These are phyloP conservation scores for Heliothis virescens DNA, from an alignment of 1,140 invertebrate species.

Conservation along the genomic window DNA sequence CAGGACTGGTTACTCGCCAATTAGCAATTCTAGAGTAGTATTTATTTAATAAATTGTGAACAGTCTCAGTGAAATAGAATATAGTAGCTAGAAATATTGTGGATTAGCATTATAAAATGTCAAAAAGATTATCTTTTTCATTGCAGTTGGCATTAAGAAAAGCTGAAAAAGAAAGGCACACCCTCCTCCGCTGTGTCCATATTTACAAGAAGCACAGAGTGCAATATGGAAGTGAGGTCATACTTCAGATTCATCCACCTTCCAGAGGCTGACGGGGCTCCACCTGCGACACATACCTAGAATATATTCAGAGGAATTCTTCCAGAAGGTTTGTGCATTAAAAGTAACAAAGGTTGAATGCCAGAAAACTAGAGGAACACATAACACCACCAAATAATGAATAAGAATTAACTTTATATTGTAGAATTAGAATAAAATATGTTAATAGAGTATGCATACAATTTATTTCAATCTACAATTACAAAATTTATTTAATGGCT, in stretches of 20 bases:
- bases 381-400: slow-evolving; percentile 76
- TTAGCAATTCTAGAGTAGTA: too few species aligned
- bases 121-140: slow-evolving; percentile 50
- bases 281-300: slow-evolving; percentile 97
- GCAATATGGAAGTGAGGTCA: slow-evolving; percentile 98
- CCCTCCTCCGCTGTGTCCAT: slow-evolving; percentile 95
- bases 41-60: too few species aligned
- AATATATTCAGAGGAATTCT: slow-evolving; percentile 99
- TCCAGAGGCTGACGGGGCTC: slow-evolving; percentile 96
- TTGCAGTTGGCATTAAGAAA: slow-evolving; percentile 91
- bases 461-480: slow-evolving; percentile 2
- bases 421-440: slow-evolving; percentile 44
- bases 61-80: too few species aligned
- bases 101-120: neutral
- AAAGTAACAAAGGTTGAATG: slow-evolving; percentile 95
- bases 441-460: neutral
- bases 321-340: slow-evolving; percentile 98
- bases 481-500: slow-evolving; percentile 15
- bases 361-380: slow-evolving; percentile 86
- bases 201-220: slow-evolving; percentile 98
- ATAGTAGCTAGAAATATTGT: too few species aligned
- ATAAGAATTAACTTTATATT: slow-evolving; percentile 53
- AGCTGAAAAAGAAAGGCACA: slow-evolving; percentile 91
- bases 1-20: too few species aligned
- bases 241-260: slow-evolving; percentile 95